Evolutionary conservation across 2,888 invertebrate species (phyloP).

Genomic region (Nomada hirtipes): DNA sequence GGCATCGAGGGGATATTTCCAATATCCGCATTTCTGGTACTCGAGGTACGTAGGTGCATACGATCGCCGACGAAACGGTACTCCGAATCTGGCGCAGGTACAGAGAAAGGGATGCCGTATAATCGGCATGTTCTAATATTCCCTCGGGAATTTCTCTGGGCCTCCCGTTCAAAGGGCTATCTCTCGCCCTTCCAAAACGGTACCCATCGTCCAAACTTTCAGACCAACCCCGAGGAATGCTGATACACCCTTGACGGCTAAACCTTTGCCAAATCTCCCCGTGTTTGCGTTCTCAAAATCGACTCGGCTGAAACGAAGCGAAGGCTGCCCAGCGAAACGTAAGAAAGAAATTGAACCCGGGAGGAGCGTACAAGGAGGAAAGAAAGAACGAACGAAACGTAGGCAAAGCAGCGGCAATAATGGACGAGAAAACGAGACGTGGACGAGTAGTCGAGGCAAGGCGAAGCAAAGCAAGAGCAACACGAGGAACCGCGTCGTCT

Average conservation of each 20-base stretch:
- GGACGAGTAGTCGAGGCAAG: conserved; percentile 61
- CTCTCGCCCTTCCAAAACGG: conserved; percentile 28
- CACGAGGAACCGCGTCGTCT: conserved; percentile 43
- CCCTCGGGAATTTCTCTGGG: conserved; percentile 32
- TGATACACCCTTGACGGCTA: conserved; percentile 61
- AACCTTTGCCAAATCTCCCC: conserved; percentile 60
- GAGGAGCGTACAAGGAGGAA: not conserved
- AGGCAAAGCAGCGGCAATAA: conserved; percentile 79
- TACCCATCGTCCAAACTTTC: conserved; percentile 20
- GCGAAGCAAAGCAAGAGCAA: conserved; percentile 33
- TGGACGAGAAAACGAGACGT: conserved; percentile 75
- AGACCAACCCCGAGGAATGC: conserved; percentile 51
- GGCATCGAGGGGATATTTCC: not conserved
- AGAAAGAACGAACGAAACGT: conserved; percentile 60
- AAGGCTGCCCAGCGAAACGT: too few relatives aligned
- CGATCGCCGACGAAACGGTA: not conserved
- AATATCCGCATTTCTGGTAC: not conserved
- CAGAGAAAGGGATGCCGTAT: conserved; percentile 34
- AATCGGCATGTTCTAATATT: conserved; percentile 44
- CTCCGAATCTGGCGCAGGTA: not conserved
- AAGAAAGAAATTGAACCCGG: too few relatives aligned
- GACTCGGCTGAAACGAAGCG: not conserved
- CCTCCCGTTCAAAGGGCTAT: conserved; percentile 41
- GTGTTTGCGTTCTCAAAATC: conserved; percentile 39
- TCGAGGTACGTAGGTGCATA: too few relatives aligned